phyloP scores from a whole-genome alignment of 2,888 invertebrate genomes.

The Clitarchus hookeri region DNA sequence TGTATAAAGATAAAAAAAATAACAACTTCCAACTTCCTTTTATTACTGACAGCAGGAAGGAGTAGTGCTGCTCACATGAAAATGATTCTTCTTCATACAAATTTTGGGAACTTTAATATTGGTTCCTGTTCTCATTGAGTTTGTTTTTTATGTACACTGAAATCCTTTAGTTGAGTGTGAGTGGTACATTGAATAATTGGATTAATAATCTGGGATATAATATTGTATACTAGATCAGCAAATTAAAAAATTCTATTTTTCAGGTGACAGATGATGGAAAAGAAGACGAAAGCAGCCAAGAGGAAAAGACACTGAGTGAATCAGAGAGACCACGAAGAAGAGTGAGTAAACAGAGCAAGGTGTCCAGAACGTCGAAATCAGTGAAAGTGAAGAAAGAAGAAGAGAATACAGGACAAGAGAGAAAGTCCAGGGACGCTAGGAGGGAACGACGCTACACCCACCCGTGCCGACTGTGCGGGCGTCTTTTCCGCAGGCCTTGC shows the following conservation, averaged over 20 bases:
- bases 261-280: conserved; percentile 17
- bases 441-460: conserved; percentile 37
- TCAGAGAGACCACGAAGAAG: conserved; percentile 17
- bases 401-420: not conserved
- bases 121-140: no score
- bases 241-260: not conserved
- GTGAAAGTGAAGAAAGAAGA: not conserved
- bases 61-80: no score
- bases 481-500: conserved; percentile 39
- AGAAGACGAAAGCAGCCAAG: conserved; percentile 11
- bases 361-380: conserved; percentile 21
- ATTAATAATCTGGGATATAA: no score
- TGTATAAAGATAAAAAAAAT: no score
- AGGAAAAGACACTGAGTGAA: conserved; percentile 18
- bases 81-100: no score
- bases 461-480: conserved; percentile 41
- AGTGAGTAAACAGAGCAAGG: conserved; percentile 24
- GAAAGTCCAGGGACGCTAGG: conserved; percentile 34
- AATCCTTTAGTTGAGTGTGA: no score
- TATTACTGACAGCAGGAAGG: no score
- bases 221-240: no score
- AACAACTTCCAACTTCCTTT: no score
- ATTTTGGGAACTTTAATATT: no score
- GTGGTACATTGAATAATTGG: no score
- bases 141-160: no score